These are phyloP conservation scores for Cololabis saira DNA, from an alignment of 2,113 vertebrate species.

Conservation along the genomic window DNA sequence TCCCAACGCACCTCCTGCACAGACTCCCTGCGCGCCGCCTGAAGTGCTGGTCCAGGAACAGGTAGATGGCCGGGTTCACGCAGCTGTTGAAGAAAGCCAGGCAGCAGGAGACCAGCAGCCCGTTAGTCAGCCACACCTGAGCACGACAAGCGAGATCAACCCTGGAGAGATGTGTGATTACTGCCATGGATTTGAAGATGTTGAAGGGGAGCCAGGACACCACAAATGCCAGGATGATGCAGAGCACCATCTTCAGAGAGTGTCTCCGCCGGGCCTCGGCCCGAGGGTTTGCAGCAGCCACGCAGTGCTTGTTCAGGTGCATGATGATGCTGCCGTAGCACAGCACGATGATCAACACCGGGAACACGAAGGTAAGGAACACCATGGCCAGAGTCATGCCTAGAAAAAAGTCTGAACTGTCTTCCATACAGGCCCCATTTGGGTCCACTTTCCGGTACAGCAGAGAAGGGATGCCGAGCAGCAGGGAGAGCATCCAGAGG, in stretches of 20 bases:
- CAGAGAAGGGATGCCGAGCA: constrained; percentile 81
- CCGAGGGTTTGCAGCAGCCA: constrained; percentile 57
- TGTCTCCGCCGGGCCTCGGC: constrained; percentile 72
- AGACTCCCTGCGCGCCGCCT: constrained; percentile 56
- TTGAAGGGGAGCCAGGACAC: constrained; percentile 90
- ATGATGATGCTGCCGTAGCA: constrained; percentile 85
- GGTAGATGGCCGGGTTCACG: constrained; percentile 87
- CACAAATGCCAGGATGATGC: constrained; percentile 84
- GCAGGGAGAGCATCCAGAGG: constrained; percentile 82
- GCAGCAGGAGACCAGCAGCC: constrained; percentile 80
- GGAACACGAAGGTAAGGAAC: constrained; percentile 85
- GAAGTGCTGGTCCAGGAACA: constrained; percentile 86
- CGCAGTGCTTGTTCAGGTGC: constrained; percentile 77
- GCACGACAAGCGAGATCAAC: constrained; percentile 42
- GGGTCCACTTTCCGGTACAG: constrained; percentile 65
- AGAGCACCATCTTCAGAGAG: constrained; percentile 86
- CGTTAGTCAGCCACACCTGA: constrained; percentile 54
- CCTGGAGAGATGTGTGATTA: constrained; percentile 49
- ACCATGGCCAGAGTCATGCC: constrained; percentile 74
- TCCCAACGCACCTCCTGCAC: constrained; percentile 42
- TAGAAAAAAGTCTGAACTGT: constrained; percentile 64
- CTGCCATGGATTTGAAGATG: constrained; percentile 75
- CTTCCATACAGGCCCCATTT: constrained; percentile 68
- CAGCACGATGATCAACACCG: constrained; percentile 80
- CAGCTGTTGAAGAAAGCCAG: constrained; percentile 89